phyloP scores from a whole-genome alignment of 2,888 invertebrate genomes.

The Scaptomyza parva region DNA sequence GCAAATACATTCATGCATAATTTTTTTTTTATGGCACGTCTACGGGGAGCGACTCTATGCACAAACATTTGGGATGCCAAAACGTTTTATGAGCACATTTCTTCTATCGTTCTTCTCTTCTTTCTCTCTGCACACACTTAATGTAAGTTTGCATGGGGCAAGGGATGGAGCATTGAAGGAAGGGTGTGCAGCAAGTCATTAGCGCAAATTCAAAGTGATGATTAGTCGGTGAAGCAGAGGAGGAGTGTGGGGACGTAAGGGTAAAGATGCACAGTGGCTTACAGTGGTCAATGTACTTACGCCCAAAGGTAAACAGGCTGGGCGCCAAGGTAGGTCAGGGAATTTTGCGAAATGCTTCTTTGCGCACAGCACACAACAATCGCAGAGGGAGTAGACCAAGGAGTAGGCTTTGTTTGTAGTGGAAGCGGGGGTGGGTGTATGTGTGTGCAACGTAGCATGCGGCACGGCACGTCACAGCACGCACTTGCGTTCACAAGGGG shows the following conservation, averaged over 20 bases:
- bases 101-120: conserved; percentile 27
- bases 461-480: conserved; percentile 63
- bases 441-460: conserved; percentile 66
- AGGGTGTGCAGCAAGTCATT: conserved; percentile 61
- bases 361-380: conserved; percentile 46
- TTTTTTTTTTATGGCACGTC: conserved; percentile 70
- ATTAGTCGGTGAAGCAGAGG: conserved; percentile 54
- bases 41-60: conserved; percentile 44
- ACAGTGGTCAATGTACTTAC: conserved; percentile 71
- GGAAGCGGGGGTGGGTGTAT: conserved; percentile 1
- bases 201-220: conserved; percentile 77
- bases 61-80: conserved; percentile 70
- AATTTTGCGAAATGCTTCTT: conserved; percentile 52
- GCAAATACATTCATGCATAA: conserved; percentile 81
- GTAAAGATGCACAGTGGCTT: conserved; percentile 9
- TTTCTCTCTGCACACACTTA: conserved; percentile 45
- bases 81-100: conserved; percentile 76
- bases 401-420: conserved; percentile 25
- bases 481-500: conserved; percentile 49
- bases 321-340: conserved; percentile 67
- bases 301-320: conserved; percentile 74
- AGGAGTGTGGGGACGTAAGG: not conserved
- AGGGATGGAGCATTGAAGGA: conserved; percentile 11
- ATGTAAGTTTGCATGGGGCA: conserved; percentile 37
- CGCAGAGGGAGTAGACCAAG: conserved; percentile 10